A percentile compares a stretch with the other conserved stretches of the same genome.
Conservation (phyloP, 2,888 invertebrate species). For the Trissolcus japonicus region DNA sequence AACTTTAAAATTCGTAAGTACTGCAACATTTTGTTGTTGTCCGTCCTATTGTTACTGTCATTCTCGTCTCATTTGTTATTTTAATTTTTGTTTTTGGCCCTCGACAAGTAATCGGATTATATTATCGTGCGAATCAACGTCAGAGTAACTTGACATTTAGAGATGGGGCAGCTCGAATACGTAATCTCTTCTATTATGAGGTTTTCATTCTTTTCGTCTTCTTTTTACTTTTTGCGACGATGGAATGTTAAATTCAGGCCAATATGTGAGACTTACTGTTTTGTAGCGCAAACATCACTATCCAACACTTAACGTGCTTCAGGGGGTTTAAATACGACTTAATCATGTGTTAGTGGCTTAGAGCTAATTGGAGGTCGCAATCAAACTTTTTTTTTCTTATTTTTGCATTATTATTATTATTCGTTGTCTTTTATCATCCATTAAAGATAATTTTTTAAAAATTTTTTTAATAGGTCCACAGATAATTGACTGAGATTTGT, state of each 20-base stretch:
- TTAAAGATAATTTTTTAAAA: too few relatives aligned
- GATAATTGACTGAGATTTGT: too few relatives aligned
- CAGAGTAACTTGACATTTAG: conserved; percentile 3
- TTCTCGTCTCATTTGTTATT: background rate
- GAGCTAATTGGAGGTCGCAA: conserved; percentile 54
- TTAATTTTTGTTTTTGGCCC: background rate
- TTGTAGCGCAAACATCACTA: conserved; percentile 52
- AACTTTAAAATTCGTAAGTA: conserved; percentile 34
- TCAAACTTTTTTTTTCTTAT: conserved; percentile 12
- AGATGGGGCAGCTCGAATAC: background rate
- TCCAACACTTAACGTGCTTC: conserved; percentile 56
- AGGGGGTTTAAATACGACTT: conserved; percentile 35
- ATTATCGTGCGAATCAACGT: too few relatives aligned
- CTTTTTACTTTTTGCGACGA: background rate
- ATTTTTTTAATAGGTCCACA: too few relatives aligned
- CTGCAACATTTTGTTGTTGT: background rate
- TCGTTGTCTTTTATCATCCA: background rate
- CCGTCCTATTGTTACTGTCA: background rate
- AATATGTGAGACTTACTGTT: conserved; percentile 43
- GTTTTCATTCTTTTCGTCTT: background rate
- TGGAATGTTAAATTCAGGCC: conserved; percentile 46
- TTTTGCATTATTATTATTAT: background rate
- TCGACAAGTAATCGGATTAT: too few relatives aligned
- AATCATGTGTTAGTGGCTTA: conserved; percentile 47
- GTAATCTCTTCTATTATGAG: background rate